Base-by-base conservation (phyloP, 2,113 vertebrate genomes). In the Andinoacara biseriatus region DNA sequence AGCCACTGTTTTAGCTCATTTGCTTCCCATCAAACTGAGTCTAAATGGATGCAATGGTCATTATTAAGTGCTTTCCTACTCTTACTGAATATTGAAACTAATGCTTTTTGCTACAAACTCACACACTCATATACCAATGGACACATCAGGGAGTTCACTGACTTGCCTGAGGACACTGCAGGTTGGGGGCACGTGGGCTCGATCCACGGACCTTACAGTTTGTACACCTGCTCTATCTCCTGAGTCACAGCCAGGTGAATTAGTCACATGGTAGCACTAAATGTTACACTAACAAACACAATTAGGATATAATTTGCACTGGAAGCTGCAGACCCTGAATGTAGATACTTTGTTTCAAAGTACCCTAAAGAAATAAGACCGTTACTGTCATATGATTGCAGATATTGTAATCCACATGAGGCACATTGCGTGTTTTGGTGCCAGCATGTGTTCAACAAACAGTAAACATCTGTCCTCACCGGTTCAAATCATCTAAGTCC, bases 401-500 rank as follows among this genome's bases (percentile, higher is more conserved):
- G 24, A 20, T 35, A 52, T 61, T 83, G 74, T 8, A 35, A 43
- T 26, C 59, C 29, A 22, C 58, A 49, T n/a, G 65, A 72, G 46
- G 33, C 33, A 18, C 8, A n/a, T 33, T 59, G 15, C 24, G 54
- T 52, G 22, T 65, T 43, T 15, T 59, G 54, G 14, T 18, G 10
- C 31, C 65, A 56, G 58, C 40, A 61, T 62, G 74, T 3, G 22
- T 49, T 33, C 9, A 57, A 20, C 22, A 74, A 20, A 26, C 20
- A 3, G 29, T 14, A n/a, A 69, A 80, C 84, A 80, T 58, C 26
- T 59, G 31, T 20, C 61, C 14, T 74, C n/a, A 20, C 4, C 22
- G 33, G 9, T 59, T 84, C 29, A n/a, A 3, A 59, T 60, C 20
- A 75, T 60, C 74, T 83, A 35, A 65, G 56, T 74, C 18, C n/a